Conservation (phyloP, 92 coral and sea anemone species). For the Epizoanthus rinbou region DNA sequence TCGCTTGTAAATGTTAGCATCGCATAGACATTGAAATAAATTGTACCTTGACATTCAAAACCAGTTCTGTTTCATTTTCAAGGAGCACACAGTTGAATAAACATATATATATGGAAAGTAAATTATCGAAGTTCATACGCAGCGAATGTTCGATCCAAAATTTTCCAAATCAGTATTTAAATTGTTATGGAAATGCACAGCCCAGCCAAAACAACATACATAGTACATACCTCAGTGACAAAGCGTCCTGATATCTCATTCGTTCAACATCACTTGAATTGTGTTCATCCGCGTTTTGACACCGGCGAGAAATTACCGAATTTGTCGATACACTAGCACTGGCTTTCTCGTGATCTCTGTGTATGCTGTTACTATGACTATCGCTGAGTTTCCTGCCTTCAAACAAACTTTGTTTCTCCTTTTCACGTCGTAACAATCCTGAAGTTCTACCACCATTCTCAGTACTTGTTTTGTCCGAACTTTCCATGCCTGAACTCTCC, state of each 20-base stretch:
- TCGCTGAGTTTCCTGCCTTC: slow-evolving; percentile 32
- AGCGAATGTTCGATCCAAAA: background rate
- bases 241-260: slow-evolving; percentile 63
- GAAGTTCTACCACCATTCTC: slow-evolving; percentile 44
- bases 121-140: background rate
- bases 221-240: slow-evolving; percentile 71
- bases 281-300: background rate
- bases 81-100: no score
- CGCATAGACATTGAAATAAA: no score
- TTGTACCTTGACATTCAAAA: no score
- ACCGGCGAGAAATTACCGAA: background rate
- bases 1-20: no score
- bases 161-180: background rate
- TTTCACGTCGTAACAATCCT: slow-evolving; percentile 70
- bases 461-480: slow-evolving; percentile 23
- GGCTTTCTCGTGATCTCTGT: background rate
- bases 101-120: no score
- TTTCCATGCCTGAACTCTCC: slow-evolving; percentile 15
- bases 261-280: slow-evolving; percentile 34
- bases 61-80: no score
- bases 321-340: slow-evolving; percentile 23
- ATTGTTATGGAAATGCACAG: background rate
- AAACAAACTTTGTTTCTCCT: slow-evolving; percentile 63
- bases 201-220: background rate
- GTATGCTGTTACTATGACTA: background rate